A percentile compares a stretch with the other conserved stretches of the same genome.
phyloP scores from a whole-genome alignment of 2,888 invertebrate species.

The Drosophila birchii region DNA sequence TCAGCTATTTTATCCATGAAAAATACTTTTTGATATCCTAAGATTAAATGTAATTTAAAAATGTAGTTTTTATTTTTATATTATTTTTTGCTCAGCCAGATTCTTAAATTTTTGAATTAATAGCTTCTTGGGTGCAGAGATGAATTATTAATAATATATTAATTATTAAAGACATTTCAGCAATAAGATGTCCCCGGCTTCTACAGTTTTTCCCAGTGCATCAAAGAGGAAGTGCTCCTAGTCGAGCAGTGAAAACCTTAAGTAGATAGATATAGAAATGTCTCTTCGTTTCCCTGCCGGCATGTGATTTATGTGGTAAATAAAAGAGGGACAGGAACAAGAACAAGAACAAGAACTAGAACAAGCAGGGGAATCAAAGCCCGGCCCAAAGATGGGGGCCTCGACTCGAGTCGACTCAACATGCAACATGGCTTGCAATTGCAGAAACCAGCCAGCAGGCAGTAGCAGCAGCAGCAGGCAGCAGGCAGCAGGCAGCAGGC shows the following conservation, averaged over 20 bases:
- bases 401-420: conserved; percentile 31
- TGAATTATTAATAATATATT: no score
- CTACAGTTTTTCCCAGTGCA: conserved; percentile 4
- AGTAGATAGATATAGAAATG: conserved; percentile 71
- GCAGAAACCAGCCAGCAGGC: conserved; percentile 32
- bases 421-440: conserved; percentile 34
- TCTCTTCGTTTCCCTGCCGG: conserved; percentile 56
- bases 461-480: conserved; percentile 1
- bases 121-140: no score
- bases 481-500: conserved; percentile 13
- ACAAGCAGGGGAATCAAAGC: conserved; percentile 65
- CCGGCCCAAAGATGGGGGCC: conserved; percentile 56
- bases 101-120: no score
- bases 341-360: conserved; percentile 33
- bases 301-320: conserved; percentile 81
- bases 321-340: conserved; percentile 69
- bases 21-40: no score
- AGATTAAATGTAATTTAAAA: no score
- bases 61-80: no score
- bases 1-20: no score
- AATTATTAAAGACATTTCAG: no score
- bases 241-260: conserved; percentile 58
- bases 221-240: conserved; percentile 58
- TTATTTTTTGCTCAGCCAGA: no score
- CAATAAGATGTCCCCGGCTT: no score